Evolutionary conservation across 2,888 invertebrate genomes (phyloP).

Genomic region (Pherbina coryleti): DNA sequence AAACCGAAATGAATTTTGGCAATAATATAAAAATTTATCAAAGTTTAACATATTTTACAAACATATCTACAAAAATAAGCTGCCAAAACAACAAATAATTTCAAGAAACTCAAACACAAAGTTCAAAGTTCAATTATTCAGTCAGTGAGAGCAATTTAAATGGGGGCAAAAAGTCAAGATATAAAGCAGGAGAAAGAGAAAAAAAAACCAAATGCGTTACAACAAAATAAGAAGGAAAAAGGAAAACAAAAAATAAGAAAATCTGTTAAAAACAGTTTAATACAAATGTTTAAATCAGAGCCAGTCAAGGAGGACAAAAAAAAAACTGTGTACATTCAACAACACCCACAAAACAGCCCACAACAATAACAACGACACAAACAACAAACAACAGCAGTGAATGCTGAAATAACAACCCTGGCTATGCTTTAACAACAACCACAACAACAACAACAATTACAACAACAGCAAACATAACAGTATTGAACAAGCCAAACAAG

Average conservation of each 20-base stretch:
- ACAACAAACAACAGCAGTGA: background rate
- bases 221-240: background rate
- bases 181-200: too few species aligned
- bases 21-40: too few species aligned
- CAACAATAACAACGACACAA: slow-evolving; percentile 6
- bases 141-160: too few species aligned
- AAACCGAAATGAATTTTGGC: too few species aligned
- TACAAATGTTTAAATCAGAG: slow-evolving; percentile 23
- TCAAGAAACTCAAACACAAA: too few species aligned
- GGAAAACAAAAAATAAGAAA: background rate
- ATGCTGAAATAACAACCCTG: slow-evolving; percentile 21
- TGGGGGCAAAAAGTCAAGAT: too few species aligned
- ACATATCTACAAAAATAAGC: too few species aligned
- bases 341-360: background rate
- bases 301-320: background rate
- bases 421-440: background rate
- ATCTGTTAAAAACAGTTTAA: slow-evolving; percentile 25
- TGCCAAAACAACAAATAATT: too few species aligned
- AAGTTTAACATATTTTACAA: too few species aligned
- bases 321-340: background rate
- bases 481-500: background rate
- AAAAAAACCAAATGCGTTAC: background rate
- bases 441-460: slow-evolving; percentile 9
- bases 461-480: slow-evolving; percentile 1
- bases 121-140: too few species aligned